Evolutionary conservation across 2,113 vertebrate species (phyloP).

Genomic region (Oryzias woworae): DNA sequence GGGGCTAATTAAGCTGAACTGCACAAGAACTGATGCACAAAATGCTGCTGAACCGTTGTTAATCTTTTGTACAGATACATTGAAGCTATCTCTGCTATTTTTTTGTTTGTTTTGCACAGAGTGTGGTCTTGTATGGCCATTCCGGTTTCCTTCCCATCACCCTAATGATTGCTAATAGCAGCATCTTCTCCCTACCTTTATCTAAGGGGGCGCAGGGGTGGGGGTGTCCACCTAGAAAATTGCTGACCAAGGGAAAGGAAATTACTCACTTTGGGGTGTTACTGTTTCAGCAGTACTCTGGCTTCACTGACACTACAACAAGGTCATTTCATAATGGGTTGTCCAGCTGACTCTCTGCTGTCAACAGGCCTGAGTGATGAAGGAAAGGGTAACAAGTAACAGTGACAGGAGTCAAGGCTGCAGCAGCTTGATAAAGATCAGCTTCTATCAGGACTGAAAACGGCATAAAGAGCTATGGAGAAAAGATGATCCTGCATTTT

Average conservation of each 20-base stretch:
- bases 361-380: slow-evolving; percentile 71
- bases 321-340: slow-evolving; percentile 75
- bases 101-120: slow-evolving; percentile 4
- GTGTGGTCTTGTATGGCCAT: background rate
- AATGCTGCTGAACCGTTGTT: slow-evolving; percentile 24
- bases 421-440: slow-evolving; percentile 69
- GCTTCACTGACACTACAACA: slow-evolving; percentile 64
- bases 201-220: slow-evolving; percentile 4
- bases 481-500: slow-evolving; percentile 72
- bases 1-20: slow-evolving; percentile 35
- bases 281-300: slow-evolving; percentile 59
- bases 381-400: slow-evolving; percentile 48
- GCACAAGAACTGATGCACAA: slow-evolving; percentile 21
- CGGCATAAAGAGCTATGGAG: slow-evolving; percentile 42
- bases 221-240: slow-evolving; percentile 49
- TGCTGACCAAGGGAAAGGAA: slow-evolving; percentile 70
- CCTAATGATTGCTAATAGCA: slow-evolving; percentile 20
- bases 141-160: slow-evolving; percentile 21
- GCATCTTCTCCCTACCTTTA: slow-evolving; percentile 27
- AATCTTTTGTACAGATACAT: slow-evolving; percentile 41
- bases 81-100: slow-evolving; percentile 15
- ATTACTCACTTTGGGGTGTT: slow-evolving; percentile 70
- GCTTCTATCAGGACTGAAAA: slow-evolving; percentile 62
- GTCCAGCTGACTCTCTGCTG: slow-evolving; percentile 70
- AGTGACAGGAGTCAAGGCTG: slow-evolving; percentile 72